Conservation (phyloP, 2,888 invertebrate genomes). For the Neoitamus cyanurus region DNA sequence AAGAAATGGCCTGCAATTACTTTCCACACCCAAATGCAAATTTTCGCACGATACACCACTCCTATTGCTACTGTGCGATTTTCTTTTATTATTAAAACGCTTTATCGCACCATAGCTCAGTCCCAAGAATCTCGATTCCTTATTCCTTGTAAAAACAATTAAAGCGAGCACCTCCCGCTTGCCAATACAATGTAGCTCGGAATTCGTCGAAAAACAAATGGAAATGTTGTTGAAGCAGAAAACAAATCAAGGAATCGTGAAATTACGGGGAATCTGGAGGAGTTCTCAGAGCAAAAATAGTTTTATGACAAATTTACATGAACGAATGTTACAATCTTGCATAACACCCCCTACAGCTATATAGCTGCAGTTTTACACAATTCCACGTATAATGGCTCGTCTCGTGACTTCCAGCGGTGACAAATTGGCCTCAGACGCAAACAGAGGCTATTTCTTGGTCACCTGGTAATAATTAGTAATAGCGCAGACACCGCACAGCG, state of each 20-base stretch:
- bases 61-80: no score
- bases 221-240: neutral
- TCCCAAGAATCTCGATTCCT: neutral
- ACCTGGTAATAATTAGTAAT: neutral
- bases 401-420: neutral
- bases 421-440: neutral
- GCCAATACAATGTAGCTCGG: neutral
- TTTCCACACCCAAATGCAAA: no score
- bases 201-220: neutral
- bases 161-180: neutral
- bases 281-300: neutral
- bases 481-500: neutral
- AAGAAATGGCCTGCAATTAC: no score
- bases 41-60: no score
- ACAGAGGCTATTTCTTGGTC: neutral
- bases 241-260: neutral
- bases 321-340: neutral
- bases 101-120: neutral
- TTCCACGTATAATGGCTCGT: neutral
- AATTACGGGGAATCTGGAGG: neutral
- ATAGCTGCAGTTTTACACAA: neutral
- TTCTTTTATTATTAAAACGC: no score
- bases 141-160: neutral
- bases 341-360: neutral
- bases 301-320: neutral